Conservation (phyloP, 2,888 invertebrate genomes). For the Drosophila pegasa region DNA sequence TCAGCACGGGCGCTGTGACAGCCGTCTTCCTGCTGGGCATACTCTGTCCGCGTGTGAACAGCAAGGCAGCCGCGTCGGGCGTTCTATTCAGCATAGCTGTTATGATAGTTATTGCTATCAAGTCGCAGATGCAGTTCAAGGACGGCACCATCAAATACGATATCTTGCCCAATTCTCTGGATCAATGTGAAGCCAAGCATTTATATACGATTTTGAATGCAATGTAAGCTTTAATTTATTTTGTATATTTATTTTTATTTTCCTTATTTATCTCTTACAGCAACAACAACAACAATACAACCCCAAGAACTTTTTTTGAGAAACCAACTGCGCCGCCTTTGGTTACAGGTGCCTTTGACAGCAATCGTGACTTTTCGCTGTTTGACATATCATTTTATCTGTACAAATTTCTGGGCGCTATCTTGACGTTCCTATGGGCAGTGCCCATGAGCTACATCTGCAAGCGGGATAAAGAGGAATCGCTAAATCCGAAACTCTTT, state of each 20-base stretch:
- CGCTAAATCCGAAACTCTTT: constrained; percentile 73
- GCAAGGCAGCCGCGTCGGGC: constrained; percentile 77
- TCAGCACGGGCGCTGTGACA: constrained; percentile 87
- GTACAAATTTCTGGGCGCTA: constrained; percentile 86
- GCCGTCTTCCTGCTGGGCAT: constrained; percentile 90
- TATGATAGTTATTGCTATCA: constrained; percentile 77
- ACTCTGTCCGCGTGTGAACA: constrained; percentile 88
- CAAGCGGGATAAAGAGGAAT: constrained; percentile 72
- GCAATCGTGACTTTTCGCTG: constrained; percentile 84
- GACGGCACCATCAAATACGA: constrained; percentile 74
- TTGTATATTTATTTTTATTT: neutral
- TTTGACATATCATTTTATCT: constrained; percentile 87
- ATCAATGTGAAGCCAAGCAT: constrained; percentile 72
- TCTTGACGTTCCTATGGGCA: constrained; percentile 86
- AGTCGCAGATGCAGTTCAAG: constrained; percentile 69
- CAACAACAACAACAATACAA: constrained; percentile 33
- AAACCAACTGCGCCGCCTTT: constrained; percentile 1
- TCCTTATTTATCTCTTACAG: too few species aligned
- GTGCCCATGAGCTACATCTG: constrained; percentile 86
- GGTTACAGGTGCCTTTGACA: constrained; percentile 58
- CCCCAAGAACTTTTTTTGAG: neutral
- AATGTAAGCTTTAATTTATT: constrained; percentile 58
- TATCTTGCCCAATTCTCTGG: constrained; percentile 73
- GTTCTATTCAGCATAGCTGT: constrained; percentile 72
- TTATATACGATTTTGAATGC: constrained; percentile 52